Percentiles rank a stretch among this genome's conserved stretches.
These are phyloP conservation scores for Silvanus unidentatus DNA, from an alignment of 2,888 invertebrate species.

Conservation along the genomic window DNA sequence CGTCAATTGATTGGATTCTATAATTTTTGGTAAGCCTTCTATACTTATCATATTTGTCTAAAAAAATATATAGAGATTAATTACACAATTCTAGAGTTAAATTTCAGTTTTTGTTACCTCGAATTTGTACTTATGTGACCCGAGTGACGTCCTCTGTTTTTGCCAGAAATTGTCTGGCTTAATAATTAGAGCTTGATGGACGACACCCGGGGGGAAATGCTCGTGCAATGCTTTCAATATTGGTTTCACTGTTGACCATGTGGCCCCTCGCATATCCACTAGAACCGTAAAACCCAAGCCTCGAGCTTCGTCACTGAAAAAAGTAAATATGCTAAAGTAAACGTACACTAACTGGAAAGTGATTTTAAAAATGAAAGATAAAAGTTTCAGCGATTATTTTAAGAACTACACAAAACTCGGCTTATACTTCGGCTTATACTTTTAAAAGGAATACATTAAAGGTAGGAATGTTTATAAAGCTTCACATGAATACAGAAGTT, in stretches of 20 bases:
- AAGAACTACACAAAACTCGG: too few species aligned
- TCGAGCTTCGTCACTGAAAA: conserved; percentile 75
- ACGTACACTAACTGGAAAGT: too few species aligned
- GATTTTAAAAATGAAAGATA: too few species aligned
- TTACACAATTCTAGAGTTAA: not conserved
- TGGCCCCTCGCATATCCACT: conserved; percentile 95
- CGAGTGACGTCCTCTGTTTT: conserved; percentile 95
- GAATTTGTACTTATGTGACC: conserved; percentile 98
- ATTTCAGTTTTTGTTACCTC: conserved; percentile 60
- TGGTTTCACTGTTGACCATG: conserved; percentile 95
- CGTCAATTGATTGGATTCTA: conserved; percentile 89
- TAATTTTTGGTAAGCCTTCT: conserved; percentile 87
- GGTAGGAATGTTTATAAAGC: too few species aligned
- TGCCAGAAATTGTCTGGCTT: conserved; percentile 99
- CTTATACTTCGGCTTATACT: too few species aligned
- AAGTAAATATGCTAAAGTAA: conserved; percentile 13
- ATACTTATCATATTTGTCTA: conserved; percentile 95
- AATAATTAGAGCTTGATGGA: conserved; percentile 93
- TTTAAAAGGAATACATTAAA: too few species aligned
- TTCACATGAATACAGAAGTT: too few species aligned
- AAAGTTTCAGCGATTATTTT: too few species aligned
- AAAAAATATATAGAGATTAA: conserved; percentile 37
- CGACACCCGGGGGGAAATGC: conserved; percentile 83
- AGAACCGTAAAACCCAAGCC: conserved; percentile 91
- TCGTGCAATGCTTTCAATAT: conserved; percentile 96